Conservation (phyloP, 2,888 invertebrate species). For the Alloplasta piceator region DNA sequence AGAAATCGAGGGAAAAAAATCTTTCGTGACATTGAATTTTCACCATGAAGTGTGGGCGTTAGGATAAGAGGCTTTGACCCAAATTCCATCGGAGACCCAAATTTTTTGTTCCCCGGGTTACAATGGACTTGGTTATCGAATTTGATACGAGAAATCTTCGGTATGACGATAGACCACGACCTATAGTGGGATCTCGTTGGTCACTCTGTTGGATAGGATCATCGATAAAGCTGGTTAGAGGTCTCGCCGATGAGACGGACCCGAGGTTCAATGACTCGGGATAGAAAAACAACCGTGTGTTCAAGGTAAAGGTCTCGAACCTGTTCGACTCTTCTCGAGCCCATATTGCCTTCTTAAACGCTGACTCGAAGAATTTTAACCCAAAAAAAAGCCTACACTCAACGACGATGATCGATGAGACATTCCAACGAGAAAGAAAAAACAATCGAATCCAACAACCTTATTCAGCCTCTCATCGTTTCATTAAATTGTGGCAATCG, state of each 20-base stretch:
- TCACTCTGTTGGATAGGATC: constrained; percentile 41
- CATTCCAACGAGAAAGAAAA: no score
- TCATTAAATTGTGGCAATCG: no score
- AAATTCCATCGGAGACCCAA: background rate
- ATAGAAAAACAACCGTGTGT: constrained; percentile 46
- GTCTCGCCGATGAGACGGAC: constrained; percentile 28
- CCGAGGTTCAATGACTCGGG: constrained; percentile 57
- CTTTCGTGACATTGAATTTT: no score
- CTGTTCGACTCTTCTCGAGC: background rate
- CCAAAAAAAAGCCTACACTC: no score
- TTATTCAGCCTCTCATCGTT: no score
- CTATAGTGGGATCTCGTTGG: constrained; percentile 43
- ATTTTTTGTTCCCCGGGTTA: background rate
- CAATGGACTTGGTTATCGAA: background rate
- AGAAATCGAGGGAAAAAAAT: no score
- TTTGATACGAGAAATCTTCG: constrained; percentile 1
- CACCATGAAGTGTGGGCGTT: no score
- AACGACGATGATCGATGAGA: no score
- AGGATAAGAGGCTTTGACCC: background rate
- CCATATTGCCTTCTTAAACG: background rate
- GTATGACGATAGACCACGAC: constrained; percentile 41
- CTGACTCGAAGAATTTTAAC: no score
- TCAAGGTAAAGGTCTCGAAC: constrained; percentile 37
- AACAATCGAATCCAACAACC: no score
- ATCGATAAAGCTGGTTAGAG: constrained; percentile 10